These are phyloP conservation scores for Coelopa pilipes DNA, from an alignment of 2,888 invertebrate species.

Conservation along the genomic window DNA sequence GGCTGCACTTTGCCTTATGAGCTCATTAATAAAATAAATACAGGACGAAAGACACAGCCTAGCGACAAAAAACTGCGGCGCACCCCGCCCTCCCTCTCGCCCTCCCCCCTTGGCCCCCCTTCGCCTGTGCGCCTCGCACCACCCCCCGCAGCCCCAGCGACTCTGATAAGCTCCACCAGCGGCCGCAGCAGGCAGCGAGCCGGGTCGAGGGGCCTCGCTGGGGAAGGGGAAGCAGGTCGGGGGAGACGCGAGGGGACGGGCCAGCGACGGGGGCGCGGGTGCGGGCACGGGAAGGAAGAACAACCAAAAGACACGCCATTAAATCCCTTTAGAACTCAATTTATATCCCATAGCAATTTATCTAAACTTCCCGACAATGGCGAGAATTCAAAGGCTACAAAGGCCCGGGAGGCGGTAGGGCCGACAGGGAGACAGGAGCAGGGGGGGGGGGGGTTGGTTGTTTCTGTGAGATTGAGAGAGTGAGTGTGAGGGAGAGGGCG, in stretches of 20 bases:
- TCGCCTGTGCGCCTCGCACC: neutral
- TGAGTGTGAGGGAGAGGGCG: no score
- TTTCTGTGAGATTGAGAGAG: no score
- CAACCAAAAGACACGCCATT: slow-evolving; percentile 50
- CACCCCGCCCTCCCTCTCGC: neutral
- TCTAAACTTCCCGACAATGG: slow-evolving; percentile 27
- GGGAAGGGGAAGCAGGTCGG: neutral
- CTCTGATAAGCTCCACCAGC: slow-evolving; percentile 23
- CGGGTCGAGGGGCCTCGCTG: neutral
- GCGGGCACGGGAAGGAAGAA: slow-evolving; percentile 18
- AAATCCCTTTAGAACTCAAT: slow-evolving; percentile 63
- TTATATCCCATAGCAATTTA: slow-evolving; percentile 64
- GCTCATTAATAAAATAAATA: slow-evolving; percentile 33
- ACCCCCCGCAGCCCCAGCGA: neutral
- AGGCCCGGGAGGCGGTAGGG: slow-evolving; percentile 32
- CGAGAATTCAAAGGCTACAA: slow-evolving; percentile 12
- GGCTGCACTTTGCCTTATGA: slow-evolving; percentile 25
- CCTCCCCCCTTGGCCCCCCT: neutral
- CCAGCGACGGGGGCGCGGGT: no score
- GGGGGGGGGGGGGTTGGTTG: neutral
- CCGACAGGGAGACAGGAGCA: slow-evolving; percentile 19
- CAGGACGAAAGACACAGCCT: slow-evolving; percentile 7
- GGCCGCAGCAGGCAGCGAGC: neutral
- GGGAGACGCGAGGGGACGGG: neutral
- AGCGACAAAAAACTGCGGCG: slow-evolving; percentile 18